Percentiles rank a stretch among this genome's conserved stretches.
Conservation (phyloP, 2,113 vertebrate genomes). For the Rhea pennata region DNA sequence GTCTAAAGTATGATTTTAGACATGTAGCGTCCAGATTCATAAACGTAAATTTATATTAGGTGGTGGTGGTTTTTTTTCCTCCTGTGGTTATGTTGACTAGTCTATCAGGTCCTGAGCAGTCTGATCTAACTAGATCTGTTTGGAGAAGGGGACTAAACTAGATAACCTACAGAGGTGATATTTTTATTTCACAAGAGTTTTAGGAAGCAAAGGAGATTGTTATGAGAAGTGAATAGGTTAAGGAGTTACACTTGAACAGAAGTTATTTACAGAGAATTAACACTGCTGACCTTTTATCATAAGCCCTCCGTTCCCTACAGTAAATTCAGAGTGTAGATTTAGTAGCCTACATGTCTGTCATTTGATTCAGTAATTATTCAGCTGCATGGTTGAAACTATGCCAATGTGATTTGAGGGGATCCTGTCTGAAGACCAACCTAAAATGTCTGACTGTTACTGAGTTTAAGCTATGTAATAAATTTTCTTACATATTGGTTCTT, state of each 20-base stretch:
- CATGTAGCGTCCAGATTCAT: background rate
- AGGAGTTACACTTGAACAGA: background rate
- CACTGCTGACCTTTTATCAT: background rate
- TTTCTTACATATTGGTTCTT: background rate
- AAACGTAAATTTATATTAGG: background rate
- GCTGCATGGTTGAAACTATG: background rate
- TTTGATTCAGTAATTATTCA: background rate
- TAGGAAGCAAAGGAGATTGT: background rate
- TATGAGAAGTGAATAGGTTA: background rate
- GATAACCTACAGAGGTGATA: background rate
- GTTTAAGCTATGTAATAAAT: background rate
- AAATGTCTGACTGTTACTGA: background rate
- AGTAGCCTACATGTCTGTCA: fast-evolving
- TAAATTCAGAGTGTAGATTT: background rate
- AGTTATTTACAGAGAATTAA: background rate
- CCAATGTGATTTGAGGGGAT: fast-evolving
- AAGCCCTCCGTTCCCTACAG: background rate
- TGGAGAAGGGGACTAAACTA: background rate
- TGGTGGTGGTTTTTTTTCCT: background rate
- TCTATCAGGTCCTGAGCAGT: background rate
- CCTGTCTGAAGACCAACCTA: background rate
- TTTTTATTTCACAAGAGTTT: background rate
- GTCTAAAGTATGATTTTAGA: background rate
- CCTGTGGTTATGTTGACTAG: background rate
- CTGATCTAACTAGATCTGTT: background rate